Conservation (phyloP, 2,113 vertebrate species). For the Castor canadensis region DNA sequence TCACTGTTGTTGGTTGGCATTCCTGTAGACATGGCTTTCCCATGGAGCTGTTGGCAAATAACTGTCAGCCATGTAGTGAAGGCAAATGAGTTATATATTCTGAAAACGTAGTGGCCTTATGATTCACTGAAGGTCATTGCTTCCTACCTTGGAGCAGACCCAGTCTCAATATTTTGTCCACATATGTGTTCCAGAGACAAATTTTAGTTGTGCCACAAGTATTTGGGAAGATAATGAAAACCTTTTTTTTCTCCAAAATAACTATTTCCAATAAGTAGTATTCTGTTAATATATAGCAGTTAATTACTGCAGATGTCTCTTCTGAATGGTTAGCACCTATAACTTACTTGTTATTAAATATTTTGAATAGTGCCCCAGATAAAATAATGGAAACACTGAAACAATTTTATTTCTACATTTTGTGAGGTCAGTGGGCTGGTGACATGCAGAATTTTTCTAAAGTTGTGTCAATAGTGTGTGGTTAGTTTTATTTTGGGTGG, state of each 20-base stretch:
- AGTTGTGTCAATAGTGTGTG: not conserved
- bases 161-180: not conserved
- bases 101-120: not conserved
- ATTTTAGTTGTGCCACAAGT: not conserved
- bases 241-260: not conserved
- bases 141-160: not conserved
- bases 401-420: conserved; percentile 16
- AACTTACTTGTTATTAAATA: not conserved
- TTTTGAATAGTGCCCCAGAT: not conserved
- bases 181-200: not conserved
- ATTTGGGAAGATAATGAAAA: not conserved
- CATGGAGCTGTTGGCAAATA: not conserved
- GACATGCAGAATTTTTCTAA: not conserved
- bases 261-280: not conserved
- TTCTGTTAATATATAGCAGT: not conserved
- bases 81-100: not conserved
- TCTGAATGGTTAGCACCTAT: not conserved
- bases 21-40: conserved; percentile 3
- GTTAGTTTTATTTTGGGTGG: not conserved
- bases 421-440: not conserved
- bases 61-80: not conserved
- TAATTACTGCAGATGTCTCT: not conserved
- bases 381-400: not conserved
- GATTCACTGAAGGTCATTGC: not conserved
- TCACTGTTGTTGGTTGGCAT: not conserved